Percentiles rank a stretch among this genome's conserved stretches.
These are phyloP conservation scores for Anguilla megastoma DNA, from an alignment of 2,797 vertebrate genomes.

Conservation along the genomic window DNA sequence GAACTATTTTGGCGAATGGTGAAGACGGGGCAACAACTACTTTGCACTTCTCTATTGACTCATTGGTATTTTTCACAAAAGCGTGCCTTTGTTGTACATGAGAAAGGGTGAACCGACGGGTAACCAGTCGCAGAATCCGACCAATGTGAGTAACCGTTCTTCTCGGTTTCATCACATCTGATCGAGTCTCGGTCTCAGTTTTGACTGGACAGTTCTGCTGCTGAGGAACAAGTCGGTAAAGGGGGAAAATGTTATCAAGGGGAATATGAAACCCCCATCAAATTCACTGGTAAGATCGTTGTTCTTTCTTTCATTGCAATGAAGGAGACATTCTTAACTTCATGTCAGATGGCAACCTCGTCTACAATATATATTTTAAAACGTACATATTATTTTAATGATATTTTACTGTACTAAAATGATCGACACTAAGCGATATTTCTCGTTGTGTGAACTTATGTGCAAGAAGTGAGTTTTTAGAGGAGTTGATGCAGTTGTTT, in stretches of 20 bases:
- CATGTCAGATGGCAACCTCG: neutral
- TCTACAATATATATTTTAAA: neutral
- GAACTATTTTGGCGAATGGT: constrained; percentile 35
- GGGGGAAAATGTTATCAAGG: constrained; percentile 10
- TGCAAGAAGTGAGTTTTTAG: neutral
- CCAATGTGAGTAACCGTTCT: neutral
- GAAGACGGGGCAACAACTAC: constrained; percentile 35
- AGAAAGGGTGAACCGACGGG: neutral
- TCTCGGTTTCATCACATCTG: neutral
- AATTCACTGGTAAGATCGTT: constrained; percentile 22
- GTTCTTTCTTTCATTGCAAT: neutral
- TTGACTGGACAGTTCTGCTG: neutral
- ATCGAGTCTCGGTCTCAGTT: neutral
- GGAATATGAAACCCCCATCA: neutral
- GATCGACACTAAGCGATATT: neutral
- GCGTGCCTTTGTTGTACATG: neutral
- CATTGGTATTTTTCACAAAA: neutral
- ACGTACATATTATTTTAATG: neutral
- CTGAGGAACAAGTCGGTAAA: neutral
- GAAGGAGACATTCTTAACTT: neutral
- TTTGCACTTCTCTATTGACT: constrained; percentile 33
- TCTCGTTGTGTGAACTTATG: neutral
- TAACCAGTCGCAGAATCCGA: constrained; percentile 1
- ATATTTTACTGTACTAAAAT: neutral
- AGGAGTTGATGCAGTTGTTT: neutral